Evolutionary conservation across 2,888 invertebrate species (phyloP), one percentile per base, ranked within the genome.

Genomic region (Aphidius colemani): DNA sequence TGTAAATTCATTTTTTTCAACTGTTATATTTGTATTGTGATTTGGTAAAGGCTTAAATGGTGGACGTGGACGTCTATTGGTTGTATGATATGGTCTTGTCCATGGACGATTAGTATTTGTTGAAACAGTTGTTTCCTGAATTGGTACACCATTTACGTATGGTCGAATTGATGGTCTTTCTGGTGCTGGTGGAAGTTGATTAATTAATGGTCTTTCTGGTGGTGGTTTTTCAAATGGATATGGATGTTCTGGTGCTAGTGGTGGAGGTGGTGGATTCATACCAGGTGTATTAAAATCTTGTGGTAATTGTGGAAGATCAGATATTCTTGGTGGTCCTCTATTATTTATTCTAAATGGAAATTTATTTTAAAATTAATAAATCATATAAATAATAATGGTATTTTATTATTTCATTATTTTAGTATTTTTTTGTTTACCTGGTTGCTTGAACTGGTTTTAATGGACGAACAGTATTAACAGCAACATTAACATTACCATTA

Each of bases 401-500:
- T 1, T 1, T 18, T 18, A 1, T 1, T 18, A 1, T 18, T 18
- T 18, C 1, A 18, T 1, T 18, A 18, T 18, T 18, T n/a, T n/a
- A n/a, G n/a, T 18, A 18, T 18, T 18, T 18, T 18, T 18, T 18
- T 18, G 13, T 6, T 57, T 70, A 79, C 81, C 81, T 79, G 0
- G 80, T 81, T 2, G 78, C 74, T 67, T 80, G 81, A 3, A 90
- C 83, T 0, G 93, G 93, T 10, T 92, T 84, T 10, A 86, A 76
- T 3, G 90, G 90, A 64, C 92, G 85, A 0, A 88, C 87, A 0
- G 91, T 89, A 70, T 91, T 92, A 0, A 91, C 91, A 78, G 90
- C 91, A 0, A 94, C 92, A 73, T 94, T 94, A 0, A 94, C 94
- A 73, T 95, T 94, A 1, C 95, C 95, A 69, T 95, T 94, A 2